Evolutionary conservation across 2,113 vertebrate genomes (phyloP).

Genomic region (Amphiprion ocellaris): DNA sequence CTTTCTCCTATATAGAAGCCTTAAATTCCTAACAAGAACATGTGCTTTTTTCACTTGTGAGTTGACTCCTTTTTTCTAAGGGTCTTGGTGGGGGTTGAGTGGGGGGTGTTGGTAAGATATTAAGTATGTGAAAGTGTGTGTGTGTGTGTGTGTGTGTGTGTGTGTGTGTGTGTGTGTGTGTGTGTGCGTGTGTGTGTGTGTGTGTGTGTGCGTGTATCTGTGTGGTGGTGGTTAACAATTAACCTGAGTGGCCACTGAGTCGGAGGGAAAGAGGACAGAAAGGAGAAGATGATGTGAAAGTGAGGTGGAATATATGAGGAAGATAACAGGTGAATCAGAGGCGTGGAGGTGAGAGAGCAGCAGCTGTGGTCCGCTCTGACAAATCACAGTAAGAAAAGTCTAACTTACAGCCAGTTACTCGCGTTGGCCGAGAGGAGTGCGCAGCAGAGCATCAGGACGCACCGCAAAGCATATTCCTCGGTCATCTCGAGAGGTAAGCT

Average conservation of each 20-base stretch:
- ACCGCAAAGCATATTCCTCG: slow-evolving; percentile 91
- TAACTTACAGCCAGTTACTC: slow-evolving; percentile 99
- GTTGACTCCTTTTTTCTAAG: not conserved
- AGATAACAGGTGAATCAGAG: slow-evolving; percentile 42
- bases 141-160: not conserved
- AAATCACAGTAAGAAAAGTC: slow-evolving; percentile 16
- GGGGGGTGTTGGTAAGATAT: slow-evolving; percentile 54
- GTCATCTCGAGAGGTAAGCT: slow-evolving; percentile 85
- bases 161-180: not conserved
- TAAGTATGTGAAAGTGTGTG: slow-evolving; percentile 41
- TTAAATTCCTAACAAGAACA: not conserved
- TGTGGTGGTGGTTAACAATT: slow-evolving; percentile 67
- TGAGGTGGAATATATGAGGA: not conserved
- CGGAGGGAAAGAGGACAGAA: slow-evolving; percentile 5
- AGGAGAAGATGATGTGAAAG: slow-evolving; percentile 41
- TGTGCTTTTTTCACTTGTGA: not conserved
- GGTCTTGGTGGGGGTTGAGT: slow-evolving; percentile 7
- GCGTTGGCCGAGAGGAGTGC: slow-evolving; percentile 95
- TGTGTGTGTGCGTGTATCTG: not conserved
- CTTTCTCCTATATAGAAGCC: not conserved
- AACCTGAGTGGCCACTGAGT: slow-evolving; percentile 50
- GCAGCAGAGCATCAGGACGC: slow-evolving; percentile 94
- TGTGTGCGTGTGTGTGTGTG: not conserved
- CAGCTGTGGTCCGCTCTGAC: not conserved
- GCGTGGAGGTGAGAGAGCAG: not conserved